Evolutionary conservation across 2,888 invertebrate species (phyloP), one percentile per base, ranked within the genome.

Genomic region (Cosmia pyralina): DNA sequence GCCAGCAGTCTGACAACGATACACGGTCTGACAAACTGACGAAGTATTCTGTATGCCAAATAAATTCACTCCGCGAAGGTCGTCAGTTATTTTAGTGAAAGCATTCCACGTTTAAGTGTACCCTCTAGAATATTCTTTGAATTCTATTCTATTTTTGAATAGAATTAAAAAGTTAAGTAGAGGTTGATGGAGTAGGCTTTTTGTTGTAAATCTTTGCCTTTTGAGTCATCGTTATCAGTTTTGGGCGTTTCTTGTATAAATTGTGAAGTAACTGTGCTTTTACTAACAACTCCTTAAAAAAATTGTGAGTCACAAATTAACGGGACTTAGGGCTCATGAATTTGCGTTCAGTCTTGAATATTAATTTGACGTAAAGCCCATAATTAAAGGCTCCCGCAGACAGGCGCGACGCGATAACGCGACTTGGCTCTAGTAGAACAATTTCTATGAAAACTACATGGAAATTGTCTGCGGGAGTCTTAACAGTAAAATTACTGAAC

Each of bases 11-110:
- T 72, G 73, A 77, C 55, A 74, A 62, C 80, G 60, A 58, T 28
- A 66, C 62, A 74, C 53, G 53, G 50, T 60, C 53, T 75, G 78
- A 69, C 85, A 58, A 76, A 79, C 53, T 75, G 78, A 69, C 85
- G 60, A 76, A 79, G 65, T 69, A 69, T 83, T 77, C 83, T 87
- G 85, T 58, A 91, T 88, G 90, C 90, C 90, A 92, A 91, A 91
- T 90, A 90, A 91, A 92, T 90, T 87, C 88, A 85, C 77, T 41
- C 66, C 65, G 72, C 81, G 89, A 93, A 93, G 93, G 93, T 88
- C 91, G 80, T 65, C 73, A 58, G 88, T 88, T 92, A 92, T 92
- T 92, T 91, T 86, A 83, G 90, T 88, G 88, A 89, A 89, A 90
- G 88, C 87, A 78, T 68, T 68, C 67, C 76, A 55, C 65, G 55